phyloP scores from a whole-genome alignment of 2,113 vertebrate genomes.

The Pseudonaja textilis region DNA sequence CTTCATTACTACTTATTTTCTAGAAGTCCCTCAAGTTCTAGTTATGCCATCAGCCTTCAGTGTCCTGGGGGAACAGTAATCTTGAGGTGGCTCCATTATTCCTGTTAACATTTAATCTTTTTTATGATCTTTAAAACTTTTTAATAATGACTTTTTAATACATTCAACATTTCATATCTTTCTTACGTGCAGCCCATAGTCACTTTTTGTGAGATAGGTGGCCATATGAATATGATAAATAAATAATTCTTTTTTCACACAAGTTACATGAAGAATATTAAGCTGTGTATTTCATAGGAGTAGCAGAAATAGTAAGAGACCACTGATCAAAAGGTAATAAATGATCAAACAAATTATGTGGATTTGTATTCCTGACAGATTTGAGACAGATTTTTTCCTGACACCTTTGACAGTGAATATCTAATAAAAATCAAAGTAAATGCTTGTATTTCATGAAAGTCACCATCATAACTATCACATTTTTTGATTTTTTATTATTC shows the following conservation, averaged over 20 bases:
- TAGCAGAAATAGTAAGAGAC: not conserved
- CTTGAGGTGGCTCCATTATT: too few species aligned
- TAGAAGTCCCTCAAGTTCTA: not conserved
- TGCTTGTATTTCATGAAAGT: constrained; percentile 53
- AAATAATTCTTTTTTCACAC: constrained; percentile 1
- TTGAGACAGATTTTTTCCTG: not conserved
- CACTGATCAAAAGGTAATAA: constrained; percentile 35
- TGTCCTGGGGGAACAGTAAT: too few species aligned
- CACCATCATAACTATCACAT: constrained; percentile 10
- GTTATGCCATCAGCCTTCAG: not conserved
- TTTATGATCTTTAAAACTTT: too few species aligned
- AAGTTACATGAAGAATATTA: constrained; percentile 10
- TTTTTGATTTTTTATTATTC: constrained; percentile 20
- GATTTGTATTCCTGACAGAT: constrained; percentile 26
- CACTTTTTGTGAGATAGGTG: too few species aligned
- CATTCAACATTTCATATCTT: too few species aligned
- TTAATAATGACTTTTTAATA: too few species aligned
- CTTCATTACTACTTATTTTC: not conserved
- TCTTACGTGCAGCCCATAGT: too few species aligned
- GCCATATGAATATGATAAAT: too few species aligned
- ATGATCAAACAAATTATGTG: constrained; percentile 11
- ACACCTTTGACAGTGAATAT: constrained; percentile 25
- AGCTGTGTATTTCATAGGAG: constrained; percentile 14
- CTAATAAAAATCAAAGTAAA: constrained; percentile 44
- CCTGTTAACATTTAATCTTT: too few species aligned